Base-by-base conservation (phyloP, 2,888 invertebrate species). In the Nomada hirtipes region DNA sequence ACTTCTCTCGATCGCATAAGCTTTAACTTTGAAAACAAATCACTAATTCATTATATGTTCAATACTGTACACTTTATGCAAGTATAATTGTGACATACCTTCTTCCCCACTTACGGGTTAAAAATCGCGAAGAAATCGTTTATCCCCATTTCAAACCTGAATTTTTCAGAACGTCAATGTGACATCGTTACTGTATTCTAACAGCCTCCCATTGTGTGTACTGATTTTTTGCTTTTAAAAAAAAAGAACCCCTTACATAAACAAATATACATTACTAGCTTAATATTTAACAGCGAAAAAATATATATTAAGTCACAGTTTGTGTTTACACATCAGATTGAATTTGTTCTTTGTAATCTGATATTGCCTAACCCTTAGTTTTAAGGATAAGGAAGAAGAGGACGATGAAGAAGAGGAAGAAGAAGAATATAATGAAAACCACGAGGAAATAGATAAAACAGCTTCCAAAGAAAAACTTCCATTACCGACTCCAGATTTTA, bases 401-500 rank as follows among this genome's bases (percentile, higher is more conserved):
- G 89, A 87, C 57, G 90, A 91, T 13, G 85, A 83, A 1, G 84
- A 89, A 0, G 26, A 23, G 23, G 86, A 85, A 0, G 82, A 85
- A 20, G 84, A 88, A 7, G 65, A 73, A 9, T 70, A 68, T 50
- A 76, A 72, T n/a, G 75, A 83, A 52, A 76, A 77, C 11, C 20
- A 74, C 26, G 81, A 63, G 52, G 23, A 23, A 20, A 47, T 53
- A n/a, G 81, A 84, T 52, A 75, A 85, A 85, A 65, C 84, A 86
- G 85, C 91, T 91, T 92, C 92, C 90, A 91, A 88, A 88, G 89
- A 91, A 74, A 92, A 93, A 85, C 92, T 92, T 92, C 92, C 93
- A 94, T 93, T 96, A 88, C 96, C 96, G 4, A 96, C 95, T 87
- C 96, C 96, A 26, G 94, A 95, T 55, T 95, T 96, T 85, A 95